Evolutionary conservation across 92 coral and sea anemone species (phyloP).

Genomic region (Porites cylindrica): DNA sequence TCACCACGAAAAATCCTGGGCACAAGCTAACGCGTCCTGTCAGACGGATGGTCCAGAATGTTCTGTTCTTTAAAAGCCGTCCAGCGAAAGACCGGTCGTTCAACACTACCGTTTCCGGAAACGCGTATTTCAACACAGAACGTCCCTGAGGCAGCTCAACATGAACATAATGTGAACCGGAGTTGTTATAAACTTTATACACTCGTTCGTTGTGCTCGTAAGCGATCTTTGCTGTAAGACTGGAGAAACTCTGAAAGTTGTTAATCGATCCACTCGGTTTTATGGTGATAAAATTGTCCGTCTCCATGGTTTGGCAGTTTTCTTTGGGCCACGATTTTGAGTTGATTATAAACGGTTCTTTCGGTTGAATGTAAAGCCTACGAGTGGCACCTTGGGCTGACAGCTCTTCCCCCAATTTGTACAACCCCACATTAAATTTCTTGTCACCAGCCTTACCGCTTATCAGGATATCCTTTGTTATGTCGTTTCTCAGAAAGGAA

Average conservation of each 20-base stretch:
- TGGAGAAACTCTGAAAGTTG: slow-evolving; percentile 49
- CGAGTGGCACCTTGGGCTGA: neutral
- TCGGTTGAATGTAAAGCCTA: slow-evolving; percentile 63
- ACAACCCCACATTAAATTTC: slow-evolving; percentile 61
- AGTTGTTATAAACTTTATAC: slow-evolving; percentile 71
- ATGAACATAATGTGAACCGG: slow-evolving; percentile 22
- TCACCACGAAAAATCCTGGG: slow-evolving; percentile 76
- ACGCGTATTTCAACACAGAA: slow-evolving; percentile 64
- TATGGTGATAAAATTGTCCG: slow-evolving; percentile 43
- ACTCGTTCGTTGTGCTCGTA: slow-evolving; percentile 36
- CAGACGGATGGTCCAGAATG: slow-evolving; percentile 80
- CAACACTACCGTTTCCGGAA: slow-evolving; percentile 68
- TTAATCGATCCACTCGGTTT: slow-evolving; percentile 24
- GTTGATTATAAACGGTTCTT: slow-evolving; percentile 70
- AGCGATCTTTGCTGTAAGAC: slow-evolving; percentile 52
- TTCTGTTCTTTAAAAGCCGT: slow-evolving; percentile 65
- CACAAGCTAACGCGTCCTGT: slow-evolving; percentile 65
- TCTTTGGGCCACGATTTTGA: slow-evolving; percentile 54
- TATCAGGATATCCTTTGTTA: slow-evolving; percentile 43
- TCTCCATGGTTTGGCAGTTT: slow-evolving; percentile 61
- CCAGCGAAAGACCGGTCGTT: slow-evolving; percentile 72
- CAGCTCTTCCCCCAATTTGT: slow-evolving; percentile 38
- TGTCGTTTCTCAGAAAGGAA: slow-evolving; percentile 49
- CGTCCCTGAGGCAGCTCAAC: slow-evolving; percentile 67
- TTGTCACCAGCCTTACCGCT: slow-evolving; percentile 65